A percentile compares a stretch with the other conserved stretches of the same genome.
These are phyloP conservation scores for Valencia hispanica DNA, from an alignment of 2,797 vertebrate genomes.

Conservation along the genomic window DNA sequence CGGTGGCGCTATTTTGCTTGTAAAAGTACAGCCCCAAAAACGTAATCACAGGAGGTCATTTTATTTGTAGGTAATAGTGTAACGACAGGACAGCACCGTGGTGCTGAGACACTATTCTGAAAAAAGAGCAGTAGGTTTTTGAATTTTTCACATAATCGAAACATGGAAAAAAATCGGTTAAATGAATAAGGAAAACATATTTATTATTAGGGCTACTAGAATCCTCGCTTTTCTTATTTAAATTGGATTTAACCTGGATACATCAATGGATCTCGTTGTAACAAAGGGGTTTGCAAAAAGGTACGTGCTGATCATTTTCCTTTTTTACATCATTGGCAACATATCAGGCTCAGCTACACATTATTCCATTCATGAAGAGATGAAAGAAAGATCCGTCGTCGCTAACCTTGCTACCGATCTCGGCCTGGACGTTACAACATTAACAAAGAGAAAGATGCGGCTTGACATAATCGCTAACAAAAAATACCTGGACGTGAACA, in stretches of 20 bases:
- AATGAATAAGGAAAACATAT: too few relatives aligned
- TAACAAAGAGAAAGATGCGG: conserved; percentile 60
- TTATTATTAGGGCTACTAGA: too few relatives aligned
- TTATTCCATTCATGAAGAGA: conserved; percentile 80
- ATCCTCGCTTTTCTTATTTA: too few relatives aligned
- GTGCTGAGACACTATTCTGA: background rate
- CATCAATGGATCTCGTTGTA: background rate
- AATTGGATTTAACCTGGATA: background rate
- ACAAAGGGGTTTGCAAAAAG: conserved; percentile 6
- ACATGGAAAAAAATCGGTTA: background rate
- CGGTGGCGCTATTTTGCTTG: background rate
- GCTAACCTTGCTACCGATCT: conserved; percentile 79
- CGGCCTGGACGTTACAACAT: conserved; percentile 61
- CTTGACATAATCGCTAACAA: conserved; percentile 52
- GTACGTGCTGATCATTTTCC: conserved; percentile 35
- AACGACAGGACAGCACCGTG: background rate
- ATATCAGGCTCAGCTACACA: conserved; percentile 62
- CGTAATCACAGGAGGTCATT: background rate
- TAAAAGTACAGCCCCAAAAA: background rate
- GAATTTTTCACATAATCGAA: background rate
- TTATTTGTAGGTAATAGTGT: background rate
- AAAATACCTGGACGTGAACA: conserved; percentile 74
- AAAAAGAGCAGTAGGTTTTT: background rate
- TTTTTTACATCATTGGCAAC: conserved; percentile 8
- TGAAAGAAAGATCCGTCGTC: conserved; percentile 76